Evolutionary conservation across 2,113 vertebrate genomes (phyloP).

Genomic region (Indicator maculatus): DNA sequence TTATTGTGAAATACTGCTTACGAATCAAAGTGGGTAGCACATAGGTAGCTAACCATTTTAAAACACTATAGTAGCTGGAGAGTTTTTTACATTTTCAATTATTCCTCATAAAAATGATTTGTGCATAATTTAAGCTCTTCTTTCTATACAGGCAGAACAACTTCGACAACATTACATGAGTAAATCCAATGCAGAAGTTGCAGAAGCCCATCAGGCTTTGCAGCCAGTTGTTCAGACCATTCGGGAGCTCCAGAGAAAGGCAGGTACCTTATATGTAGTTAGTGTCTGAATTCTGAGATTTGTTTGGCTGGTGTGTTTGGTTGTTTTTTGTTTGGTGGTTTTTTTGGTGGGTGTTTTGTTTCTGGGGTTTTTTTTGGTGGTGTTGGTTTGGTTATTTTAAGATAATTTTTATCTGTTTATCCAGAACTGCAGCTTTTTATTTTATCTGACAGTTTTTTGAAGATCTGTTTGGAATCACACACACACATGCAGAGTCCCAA

Average conservation of each 20-base stretch:
- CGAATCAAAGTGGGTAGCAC: not conserved
- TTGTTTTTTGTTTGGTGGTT: not conserved
- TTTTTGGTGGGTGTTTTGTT: not conserved
- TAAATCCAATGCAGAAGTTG: constrained; percentile 94
- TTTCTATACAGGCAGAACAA: constrained; percentile 84
- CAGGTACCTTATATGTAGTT: constrained; percentile 37
- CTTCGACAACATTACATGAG: constrained; percentile 97
- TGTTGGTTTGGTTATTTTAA: not conserved
- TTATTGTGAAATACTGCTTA: not conserved
- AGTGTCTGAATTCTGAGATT: not conserved
- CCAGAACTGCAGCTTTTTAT: not conserved
- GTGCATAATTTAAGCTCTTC: not conserved
- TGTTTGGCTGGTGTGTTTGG: not conserved
- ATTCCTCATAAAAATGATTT: not conserved
- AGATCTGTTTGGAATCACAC: fast-evolving
- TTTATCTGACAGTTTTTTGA: not conserved
- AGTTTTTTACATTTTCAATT: not conserved
- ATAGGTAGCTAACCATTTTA: not conserved
- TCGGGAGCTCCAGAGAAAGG: constrained; percentile 91
- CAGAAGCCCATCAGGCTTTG: constrained; percentile 85
- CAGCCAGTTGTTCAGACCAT: constrained; percentile 91
- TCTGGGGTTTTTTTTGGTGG: too few relatives aligned
- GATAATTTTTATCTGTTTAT: not conserved
- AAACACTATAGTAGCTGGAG: not conserved
- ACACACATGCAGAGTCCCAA: not conserved